phyloP scores from a whole-genome alignment of 2,888 invertebrate species.

The Diogma glabrata region DNA sequence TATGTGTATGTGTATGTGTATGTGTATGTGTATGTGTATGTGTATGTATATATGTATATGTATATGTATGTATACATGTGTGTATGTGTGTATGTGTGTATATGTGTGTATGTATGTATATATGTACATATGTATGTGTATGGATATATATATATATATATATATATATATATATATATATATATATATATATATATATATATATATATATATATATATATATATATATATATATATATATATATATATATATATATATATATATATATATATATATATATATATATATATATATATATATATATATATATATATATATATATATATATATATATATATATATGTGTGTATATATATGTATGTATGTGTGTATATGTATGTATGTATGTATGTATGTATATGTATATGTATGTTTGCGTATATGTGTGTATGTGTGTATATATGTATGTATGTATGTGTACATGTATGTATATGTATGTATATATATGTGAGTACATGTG shows the following conservation, averaged over 20 bases:
- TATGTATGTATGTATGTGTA: too few relatives aligned
- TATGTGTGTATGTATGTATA: background rate
- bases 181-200: background rate
- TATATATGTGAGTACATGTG: too few relatives aligned
- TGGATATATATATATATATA: background rate
- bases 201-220: background rate
- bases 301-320: conserved; percentile 3
- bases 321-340: conserved; percentile 1
- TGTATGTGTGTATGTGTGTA: background rate
- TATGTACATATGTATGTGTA: background rate
- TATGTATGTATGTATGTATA: background rate
- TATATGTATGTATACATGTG: background rate
- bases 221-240: background rate
- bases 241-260: conserved; percentile 3
- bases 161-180: conserved; percentile 3
- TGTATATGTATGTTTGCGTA: too few relatives aligned
- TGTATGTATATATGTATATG: background rate
- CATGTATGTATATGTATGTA: too few relatives aligned
- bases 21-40: background rate
- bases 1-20: background rate
- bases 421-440: background rate
- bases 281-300: conserved; percentile 3
- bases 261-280: conserved; percentile 3
- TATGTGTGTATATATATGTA: background rate
- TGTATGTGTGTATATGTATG: background rate